Base-by-base conservation (phyloP, 2,797 vertebrate genomes). In the Lagodon rhomboides region DNA sequence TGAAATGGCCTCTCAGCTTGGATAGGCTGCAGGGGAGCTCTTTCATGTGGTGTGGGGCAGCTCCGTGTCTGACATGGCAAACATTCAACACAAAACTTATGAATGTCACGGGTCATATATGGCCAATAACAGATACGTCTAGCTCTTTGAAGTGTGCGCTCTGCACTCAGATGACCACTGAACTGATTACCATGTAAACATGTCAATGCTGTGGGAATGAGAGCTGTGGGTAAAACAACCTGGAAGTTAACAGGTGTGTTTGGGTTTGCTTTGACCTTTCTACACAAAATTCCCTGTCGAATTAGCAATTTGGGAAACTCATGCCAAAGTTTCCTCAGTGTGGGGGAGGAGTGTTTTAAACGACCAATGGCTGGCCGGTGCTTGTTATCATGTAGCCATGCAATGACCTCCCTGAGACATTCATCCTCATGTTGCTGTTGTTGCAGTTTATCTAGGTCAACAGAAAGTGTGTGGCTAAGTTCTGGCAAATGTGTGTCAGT, bases 71-170 rank as follows among this genome's bases (percentile, higher is more conserved):
- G 68, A 58, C 81, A 86, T 12, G 72, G 72, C 3, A 84, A 13
- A 30, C 86, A 86, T 25, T 84, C 67, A 12, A 49, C 13, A 53
- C 55, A 77, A 58, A 68, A 85, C 38, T 50, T 69, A 5, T 43
- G 22, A 22, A 79, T 47, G 12, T 74, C 58, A 1, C 34, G 3
- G 4, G 60, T 22, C 74, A 85, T 79, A 3, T 69, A 85, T 6
- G 75, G 77, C 81, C 80, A 83, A 22, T 80, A 66, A 38, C 66
- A 83, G 9, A 77, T 63, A 3, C 25, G 7, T 43, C 63, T 71
- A 0, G 77, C 77, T 46, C 56, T 74, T 1, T 69, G 51, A 4
- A 79, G 51, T 22, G 79, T 80, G 22, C 17, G 23, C 20, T 34
- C 30, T 34, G 30, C 68, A 62, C 59, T 47, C 10, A 80, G 51